Evolutionary conservation across 2,797 vertebrate genomes (phyloP).

Genomic region (Eupleurogrammus muticus): DNA sequence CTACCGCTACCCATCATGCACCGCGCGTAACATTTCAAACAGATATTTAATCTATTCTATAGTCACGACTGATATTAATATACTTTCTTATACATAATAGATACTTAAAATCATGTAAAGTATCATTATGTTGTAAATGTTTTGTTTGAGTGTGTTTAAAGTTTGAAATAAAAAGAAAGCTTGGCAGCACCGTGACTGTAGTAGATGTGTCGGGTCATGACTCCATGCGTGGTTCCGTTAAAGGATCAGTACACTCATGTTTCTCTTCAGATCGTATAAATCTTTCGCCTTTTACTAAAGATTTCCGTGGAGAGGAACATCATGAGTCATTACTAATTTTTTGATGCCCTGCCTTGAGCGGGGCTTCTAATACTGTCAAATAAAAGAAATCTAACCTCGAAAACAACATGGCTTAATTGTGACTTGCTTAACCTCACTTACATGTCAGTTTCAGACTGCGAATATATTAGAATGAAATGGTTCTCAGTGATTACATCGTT

Average conservation of each 20-base stretch:
- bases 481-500: too few relatives aligned
- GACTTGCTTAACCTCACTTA: too few relatives aligned
- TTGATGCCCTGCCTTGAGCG: constrained; percentile 56
- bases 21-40: fast-evolving
- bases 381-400: too few relatives aligned
- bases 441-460: too few relatives aligned
- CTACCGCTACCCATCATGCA: constrained; percentile 52
- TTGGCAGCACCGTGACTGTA: constrained; percentile 48
- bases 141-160: too few relatives aligned
- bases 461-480: too few relatives aligned
- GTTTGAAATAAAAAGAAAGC: too few relatives aligned
- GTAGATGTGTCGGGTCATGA: fast-evolving
- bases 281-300: constrained; percentile 89
- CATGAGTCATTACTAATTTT: constrained; percentile 70
- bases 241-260: constrained; percentile 58
- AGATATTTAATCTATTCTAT: fast-evolving
- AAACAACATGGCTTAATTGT: too few relatives aligned
- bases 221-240: fast-evolving
- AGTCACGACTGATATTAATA: not conserved
- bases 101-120: too few relatives aligned
- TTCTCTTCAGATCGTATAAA: constrained; percentile 82
- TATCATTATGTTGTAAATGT: too few relatives aligned
- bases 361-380: constrained; percentile 28
- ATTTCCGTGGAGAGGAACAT: constrained; percentile 86
- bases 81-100: too few relatives aligned